These are phyloP conservation scores for Oreamnos americanus DNA, from an alignment of 2,113 vertebrate species.

Conservation along the genomic window DNA sequence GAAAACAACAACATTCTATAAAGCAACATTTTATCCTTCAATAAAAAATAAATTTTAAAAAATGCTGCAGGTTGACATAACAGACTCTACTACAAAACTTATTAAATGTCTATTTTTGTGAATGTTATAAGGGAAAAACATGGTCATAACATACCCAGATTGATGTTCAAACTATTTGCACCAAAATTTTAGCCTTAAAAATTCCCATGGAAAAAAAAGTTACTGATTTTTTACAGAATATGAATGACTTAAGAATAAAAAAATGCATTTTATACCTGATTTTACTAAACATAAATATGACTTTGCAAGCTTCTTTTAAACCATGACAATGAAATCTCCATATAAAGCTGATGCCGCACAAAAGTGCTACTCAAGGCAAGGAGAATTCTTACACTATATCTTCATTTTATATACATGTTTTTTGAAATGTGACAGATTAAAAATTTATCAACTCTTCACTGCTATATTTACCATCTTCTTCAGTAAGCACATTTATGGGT, in stretches of 20 bases:
- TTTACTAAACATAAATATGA: not conserved
- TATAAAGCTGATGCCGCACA: not conserved
- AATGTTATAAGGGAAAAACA: not conserved
- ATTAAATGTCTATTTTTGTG: not conserved
- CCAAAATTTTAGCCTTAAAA: not conserved
- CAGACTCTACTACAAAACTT: not conserved
- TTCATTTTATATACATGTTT: not conserved
- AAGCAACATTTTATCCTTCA: not conserved
- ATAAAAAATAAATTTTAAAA: not conserved
- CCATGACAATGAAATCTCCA: not conserved
- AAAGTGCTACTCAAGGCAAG: not conserved
- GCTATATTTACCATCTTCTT: slow-evolving; percentile 84
- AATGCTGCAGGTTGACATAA: not conserved
- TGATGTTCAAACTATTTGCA: not conserved
- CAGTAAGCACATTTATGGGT: slow-evolving; percentile 78
- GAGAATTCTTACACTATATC: not conserved
- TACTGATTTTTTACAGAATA: not conserved
- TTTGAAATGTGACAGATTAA: not conserved
- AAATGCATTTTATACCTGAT: not conserved
- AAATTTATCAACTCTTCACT: not conserved
- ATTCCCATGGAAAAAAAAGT: not conserved
- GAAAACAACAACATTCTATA: not conserved
- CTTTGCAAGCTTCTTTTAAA: not conserved
- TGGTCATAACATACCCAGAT: not conserved
- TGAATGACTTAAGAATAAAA: not conserved